Conservation (phyloP, 30 jellyfish, hydroid and myxozoan species). For the Sanderia malayensis region DNA sequence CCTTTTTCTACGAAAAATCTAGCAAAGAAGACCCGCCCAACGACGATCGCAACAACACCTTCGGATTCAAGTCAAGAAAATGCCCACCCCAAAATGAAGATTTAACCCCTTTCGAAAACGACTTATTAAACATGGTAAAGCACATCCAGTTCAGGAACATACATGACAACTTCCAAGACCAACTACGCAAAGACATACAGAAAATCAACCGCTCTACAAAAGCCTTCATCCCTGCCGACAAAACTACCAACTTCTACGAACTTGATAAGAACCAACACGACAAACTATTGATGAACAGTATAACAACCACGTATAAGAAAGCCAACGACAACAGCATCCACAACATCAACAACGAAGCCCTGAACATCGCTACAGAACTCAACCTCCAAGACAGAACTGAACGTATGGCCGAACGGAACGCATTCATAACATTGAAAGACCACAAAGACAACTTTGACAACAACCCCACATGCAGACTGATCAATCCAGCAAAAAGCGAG, state of each 20-base stretch:
- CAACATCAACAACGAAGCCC: constrained; percentile 17
- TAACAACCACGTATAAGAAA: constrained; percentile 17
- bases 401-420: constrained; percentile 24
- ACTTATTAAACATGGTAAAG: constrained; percentile 26
- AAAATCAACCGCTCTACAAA: constrained; percentile 18
- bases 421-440: constrained; percentile 64
- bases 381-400: constrained; percentile 31
- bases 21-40: too few relatives aligned
- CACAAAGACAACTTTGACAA: constrained; percentile 56
- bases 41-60: too few relatives aligned
- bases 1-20: too few relatives aligned
- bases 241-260: constrained; percentile 32
- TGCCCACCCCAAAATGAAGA: constrained; percentile 39
- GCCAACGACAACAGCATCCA: constrained; percentile 8
- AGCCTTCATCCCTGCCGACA: constrained; percentile 49
- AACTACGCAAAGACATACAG: constrained; percentile 13
- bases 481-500: constrained; percentile 56
- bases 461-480: constrained; percentile 57
- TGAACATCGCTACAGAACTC: constrained; percentile 13
- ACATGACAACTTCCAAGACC: constrained; percentile 15
- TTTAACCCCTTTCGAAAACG: constrained; percentile 12
- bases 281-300: constrained; percentile 15
- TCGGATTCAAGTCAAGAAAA: constrained; percentile 40
- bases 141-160: constrained; percentile 19
- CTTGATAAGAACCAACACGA: constrained; percentile 18